These are phyloP conservation scores for Biston stratarius DNA, from an alignment of 2,888 invertebrate species.

Conservation along the genomic window DNA sequence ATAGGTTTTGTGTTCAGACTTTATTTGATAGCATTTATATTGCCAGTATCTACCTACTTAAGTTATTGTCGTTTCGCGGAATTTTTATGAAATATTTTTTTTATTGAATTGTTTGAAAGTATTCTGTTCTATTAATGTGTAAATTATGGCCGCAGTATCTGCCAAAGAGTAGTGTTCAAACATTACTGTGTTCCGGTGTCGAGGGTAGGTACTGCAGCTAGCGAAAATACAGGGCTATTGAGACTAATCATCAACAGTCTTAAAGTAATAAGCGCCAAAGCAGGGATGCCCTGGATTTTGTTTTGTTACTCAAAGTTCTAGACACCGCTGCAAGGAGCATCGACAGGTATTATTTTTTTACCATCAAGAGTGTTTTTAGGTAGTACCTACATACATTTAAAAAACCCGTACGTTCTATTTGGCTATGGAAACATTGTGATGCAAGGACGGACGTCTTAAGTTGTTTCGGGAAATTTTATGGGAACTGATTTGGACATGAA, in stretches of 20 bases:
- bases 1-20: constrained; percentile 30
- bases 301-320: too few relatives aligned
- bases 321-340: too few relatives aligned
- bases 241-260: too few relatives aligned
- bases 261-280: too few relatives aligned
- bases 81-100: constrained; percentile 20
- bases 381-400: neutral
- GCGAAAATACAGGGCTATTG: too few relatives aligned
- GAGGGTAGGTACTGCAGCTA: too few relatives aligned
- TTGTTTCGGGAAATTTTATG: neutral
- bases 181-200: too few relatives aligned
- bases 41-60: neutral
- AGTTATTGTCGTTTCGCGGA: constrained; percentile 7
- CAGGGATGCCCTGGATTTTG: too few relatives aligned
- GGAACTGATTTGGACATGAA: neutral
- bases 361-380: too few relatives aligned
- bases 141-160: too few relatives aligned
- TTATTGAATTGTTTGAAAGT: constrained; percentile 20
- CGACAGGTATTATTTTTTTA: too few relatives aligned
- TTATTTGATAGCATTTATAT: constrained; percentile 25
- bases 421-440: constrained; percentile 9
- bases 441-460: constrained; percentile 18
- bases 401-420: constrained; percentile 10
- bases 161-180: too few relatives aligned
- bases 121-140: neutral